Evolutionary conservation across 2,888 invertebrate species (phyloP), one percentile per base, ranked within the genome.

Genomic region (Cephus spinipes): DNA sequence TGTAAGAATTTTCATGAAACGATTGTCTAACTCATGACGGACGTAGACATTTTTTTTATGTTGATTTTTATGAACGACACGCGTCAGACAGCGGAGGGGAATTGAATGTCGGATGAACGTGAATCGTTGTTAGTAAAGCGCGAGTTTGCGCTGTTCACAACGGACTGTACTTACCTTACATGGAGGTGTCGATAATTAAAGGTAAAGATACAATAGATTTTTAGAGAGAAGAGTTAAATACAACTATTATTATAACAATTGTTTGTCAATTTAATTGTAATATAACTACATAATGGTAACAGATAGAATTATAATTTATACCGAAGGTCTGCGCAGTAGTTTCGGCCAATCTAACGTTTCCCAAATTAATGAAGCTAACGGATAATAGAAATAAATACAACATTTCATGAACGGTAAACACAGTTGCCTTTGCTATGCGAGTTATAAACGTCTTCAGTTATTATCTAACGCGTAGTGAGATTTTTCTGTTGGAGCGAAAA

Each of bases 181-280:
- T 69, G 79, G 76, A 79, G 76, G 77, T 81, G 81, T 80, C 79
- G 79, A 79, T 81, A 80, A 79, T 80, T 79, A 79, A 78, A 40
- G 35, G 32, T 35, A 68, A 77, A 68, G 68, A 68, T 73, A 77
- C 31, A 30, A 73, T 85, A 84, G 84, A 85, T 84, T 85, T 86
- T 84, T 83, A 86, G 85, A 84, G 77, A 76, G 79, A 71, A 80
- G 82, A 83, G 83, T 83, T 81, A 81, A 83, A 85, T 83, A 80
- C 78, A 85, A 85, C 85, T 85, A 85, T 84, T 84, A 84, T 79
- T 85, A 83, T 83, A 81, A 84, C 84, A 79, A 85, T 85, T 84
- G 83, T 84, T 84, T 84, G 82, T 83, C 85, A 83, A 86, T 82
- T 87, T 86, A 84, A 86, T 81, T 87, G 87, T 87, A 87, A 86